Base-by-base conservation (phyloP, 2,797 vertebrate genomes). In the Silurus lanzhouensis region DNA sequence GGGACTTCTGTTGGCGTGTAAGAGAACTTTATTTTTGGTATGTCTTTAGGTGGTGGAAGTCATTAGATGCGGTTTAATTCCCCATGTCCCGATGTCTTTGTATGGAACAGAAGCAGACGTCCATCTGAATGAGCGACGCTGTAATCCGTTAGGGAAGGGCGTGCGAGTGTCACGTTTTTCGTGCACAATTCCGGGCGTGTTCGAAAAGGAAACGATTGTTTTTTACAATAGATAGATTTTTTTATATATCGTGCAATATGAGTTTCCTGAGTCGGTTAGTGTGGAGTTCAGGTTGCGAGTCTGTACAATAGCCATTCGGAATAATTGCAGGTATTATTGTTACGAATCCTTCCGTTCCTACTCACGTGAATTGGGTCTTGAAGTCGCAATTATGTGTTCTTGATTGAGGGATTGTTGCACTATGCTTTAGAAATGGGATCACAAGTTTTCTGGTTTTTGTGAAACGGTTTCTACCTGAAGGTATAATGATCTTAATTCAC, bases 1-100 rank as follows among this genome's bases (percentile, higher is more conserved):
- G 78, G 52, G 44, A 64, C 78, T 64, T 80, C 61, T 64, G 44
- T 64, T 25, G n/a, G 60, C 60, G 48, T 80, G 78, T 48, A 48
- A 25, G 17, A 1, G 10, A 80, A 27, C 14, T 0, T 17, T 52
- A 7, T 66, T 25, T 38, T 63, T n/a, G 31, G 20, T 79, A 27
- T 60, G 57, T 63, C 31, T 63, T 19, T 13, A 44, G 60, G 19
- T 8, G 60, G 15, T 63, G 77, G 76, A 63, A 63, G 76, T 63
- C 7, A 22, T 79, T 15, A 44, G 10, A 60, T 78, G 57, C 7
- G 27, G 27, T 44, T 60, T 44, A 61, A 44, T 15, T 76, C 74
- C 25, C 15, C 31, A 7, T 9, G 25, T 3, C 2, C 0, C 15
- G 0, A 2, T 2, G 44, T 52, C 60, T 48, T 66, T 80, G 60